A percentile compares a stretch with the other conserved stretches of the same genome.
phyloP scores from a whole-genome alignment of 2,888 invertebrate species.

The Monopis laevigella region DNA sequence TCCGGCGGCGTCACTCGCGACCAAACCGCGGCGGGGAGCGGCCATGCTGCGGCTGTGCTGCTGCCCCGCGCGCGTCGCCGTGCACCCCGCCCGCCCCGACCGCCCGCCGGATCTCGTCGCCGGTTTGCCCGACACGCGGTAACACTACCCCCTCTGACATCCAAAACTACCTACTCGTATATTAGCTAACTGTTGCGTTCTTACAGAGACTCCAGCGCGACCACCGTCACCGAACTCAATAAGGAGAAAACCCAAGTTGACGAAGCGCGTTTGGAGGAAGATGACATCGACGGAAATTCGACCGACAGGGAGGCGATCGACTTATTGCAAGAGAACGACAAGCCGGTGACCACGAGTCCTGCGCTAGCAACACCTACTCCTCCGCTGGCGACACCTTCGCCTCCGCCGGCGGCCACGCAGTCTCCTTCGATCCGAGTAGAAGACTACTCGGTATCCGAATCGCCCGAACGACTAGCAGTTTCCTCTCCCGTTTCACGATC shows the following conservation, averaged over 20 bases:
- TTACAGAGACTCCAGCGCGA: conserved; percentile 47
- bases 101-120: conserved; percentile 48
- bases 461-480: conserved; percentile 24
- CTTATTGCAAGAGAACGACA: too few species aligned
- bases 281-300: conserved; percentile 20
- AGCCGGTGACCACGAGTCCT: too few species aligned
- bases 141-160: conserved; percentile 25
- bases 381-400: too few species aligned
- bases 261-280: conserved; percentile 20
- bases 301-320: conserved; percentile 24
- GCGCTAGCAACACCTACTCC: too few species aligned
- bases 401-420: conserved; percentile 23
- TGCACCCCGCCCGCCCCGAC: conserved; percentile 21
- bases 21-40: conserved; percentile 48
- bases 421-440: conserved; percentile 48
- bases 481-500: conserved; percentile 20
- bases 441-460: conserved; percentile 32
- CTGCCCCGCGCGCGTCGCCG: conserved; percentile 38
- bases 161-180: conserved; percentile 25
- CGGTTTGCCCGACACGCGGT: conserved; percentile 49
- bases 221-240: conserved; percentile 21
- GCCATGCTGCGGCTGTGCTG: conserved; percentile 42
- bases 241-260: conserved; percentile 29
- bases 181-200: conserved; percentile 26
- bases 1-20: conserved; percentile 48